phyloP scores from a whole-genome alignment of 2,797 vertebrate species.

The Apodemus agrarius region DNA sequence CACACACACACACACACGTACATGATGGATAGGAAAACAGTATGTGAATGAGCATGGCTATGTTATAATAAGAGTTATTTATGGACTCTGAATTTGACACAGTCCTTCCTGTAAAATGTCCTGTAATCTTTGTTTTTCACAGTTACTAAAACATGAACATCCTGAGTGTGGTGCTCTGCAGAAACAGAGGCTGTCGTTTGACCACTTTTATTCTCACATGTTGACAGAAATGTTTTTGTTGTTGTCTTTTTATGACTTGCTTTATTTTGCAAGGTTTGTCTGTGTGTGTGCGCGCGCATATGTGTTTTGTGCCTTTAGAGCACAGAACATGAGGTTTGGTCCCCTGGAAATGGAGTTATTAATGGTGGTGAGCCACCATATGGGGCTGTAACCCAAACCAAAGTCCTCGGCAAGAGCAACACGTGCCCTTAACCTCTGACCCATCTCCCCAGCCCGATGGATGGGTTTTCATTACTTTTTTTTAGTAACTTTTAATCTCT shows the following conservation, averaged over 20 bases:
- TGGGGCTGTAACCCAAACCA: background rate
- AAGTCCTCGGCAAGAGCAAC: background rate
- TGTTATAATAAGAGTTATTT: background rate
- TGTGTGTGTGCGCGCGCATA: no score
- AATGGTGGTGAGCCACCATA: background rate
- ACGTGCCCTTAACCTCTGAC: background rate
- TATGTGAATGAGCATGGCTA: background rate
- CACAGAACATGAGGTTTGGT: background rate
- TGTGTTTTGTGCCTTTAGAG: background rate
- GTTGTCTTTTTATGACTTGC: constrained; percentile 2
- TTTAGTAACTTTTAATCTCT: background rate
- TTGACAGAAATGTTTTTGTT: background rate
- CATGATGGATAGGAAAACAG: background rate
- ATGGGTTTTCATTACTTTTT: background rate
- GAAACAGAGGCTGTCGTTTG: background rate
- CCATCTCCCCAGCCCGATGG: background rate
- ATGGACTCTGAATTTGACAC: background rate
- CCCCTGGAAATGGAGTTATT: no score
- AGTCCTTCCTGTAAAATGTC: background rate
- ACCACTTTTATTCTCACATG: background rate
- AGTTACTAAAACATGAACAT: background rate
- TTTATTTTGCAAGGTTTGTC: no score
- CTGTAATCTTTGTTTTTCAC: background rate
- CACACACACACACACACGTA: background rate
- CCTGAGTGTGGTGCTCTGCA: background rate